These are phyloP conservation scores for Dasypolia templi DNA, from an alignment of 2,888 invertebrate species.

Conservation along the genomic window DNA sequence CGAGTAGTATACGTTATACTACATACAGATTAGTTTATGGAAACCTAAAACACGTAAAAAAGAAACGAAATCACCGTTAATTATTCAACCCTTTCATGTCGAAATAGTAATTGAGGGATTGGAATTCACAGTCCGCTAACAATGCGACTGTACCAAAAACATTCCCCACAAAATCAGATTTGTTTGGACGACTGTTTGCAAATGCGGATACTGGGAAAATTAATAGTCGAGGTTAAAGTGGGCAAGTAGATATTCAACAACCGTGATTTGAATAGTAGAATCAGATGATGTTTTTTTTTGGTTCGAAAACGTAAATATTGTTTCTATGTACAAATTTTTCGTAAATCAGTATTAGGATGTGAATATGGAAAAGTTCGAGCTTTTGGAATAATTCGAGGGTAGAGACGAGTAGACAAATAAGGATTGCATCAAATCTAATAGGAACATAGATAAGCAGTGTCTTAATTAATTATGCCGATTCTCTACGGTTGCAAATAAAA, in stretches of 20 bases:
- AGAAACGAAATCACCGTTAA: conserved; percentile 36
- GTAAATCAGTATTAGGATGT: no score
- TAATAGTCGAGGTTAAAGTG: background rate
- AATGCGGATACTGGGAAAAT: background rate
- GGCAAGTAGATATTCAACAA: conserved; percentile 3
- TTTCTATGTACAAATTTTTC: no score
- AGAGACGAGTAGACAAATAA: background rate
- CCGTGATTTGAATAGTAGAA: background rate
- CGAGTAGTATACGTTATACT: no score
- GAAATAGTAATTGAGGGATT: conserved; percentile 31
- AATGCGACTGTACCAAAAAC: conserved; percentile 39
- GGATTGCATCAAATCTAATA: background rate
- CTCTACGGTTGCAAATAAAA: background rate
- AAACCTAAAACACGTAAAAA: conserved; percentile 11
- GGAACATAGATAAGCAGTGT: background rate
- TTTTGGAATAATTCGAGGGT: no score
- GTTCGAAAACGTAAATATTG: background rate
- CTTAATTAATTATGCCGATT: background rate
- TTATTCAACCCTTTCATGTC: conserved; percentile 42
- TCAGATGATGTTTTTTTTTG: background rate
- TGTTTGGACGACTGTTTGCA: conserved; percentile 33
- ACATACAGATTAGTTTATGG: background rate
- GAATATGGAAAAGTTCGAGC: no score
- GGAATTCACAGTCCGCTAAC: conserved; percentile 23
- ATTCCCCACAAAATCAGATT: conserved; percentile 41